These are phyloP conservation scores for Gymnocypris eckloni DNA, from an alignment of 2,797 vertebrate genomes.

Conservation along the genomic window DNA sequence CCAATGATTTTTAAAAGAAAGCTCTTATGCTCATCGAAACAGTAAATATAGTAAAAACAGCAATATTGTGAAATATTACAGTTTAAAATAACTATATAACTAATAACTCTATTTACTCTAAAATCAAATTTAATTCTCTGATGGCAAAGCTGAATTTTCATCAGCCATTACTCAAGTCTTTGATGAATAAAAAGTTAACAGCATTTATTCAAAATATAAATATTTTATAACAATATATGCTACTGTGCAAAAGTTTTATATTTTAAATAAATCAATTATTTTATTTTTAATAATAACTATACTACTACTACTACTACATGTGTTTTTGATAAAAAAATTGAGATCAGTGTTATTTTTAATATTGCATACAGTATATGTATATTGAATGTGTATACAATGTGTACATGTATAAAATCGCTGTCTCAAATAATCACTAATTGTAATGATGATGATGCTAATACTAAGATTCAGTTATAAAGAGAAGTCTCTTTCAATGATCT, in stretches of 20 bases:
- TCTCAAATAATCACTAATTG: neutral
- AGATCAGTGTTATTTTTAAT: too few species aligned
- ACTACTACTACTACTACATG: too few species aligned
- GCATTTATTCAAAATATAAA: neutral
- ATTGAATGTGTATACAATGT: neutral
- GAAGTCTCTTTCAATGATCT: neutral
- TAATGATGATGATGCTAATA: neutral
- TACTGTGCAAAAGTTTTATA: too few species aligned
- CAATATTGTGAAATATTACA: neutral
- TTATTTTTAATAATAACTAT: too few species aligned
- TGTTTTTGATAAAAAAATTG: too few species aligned
- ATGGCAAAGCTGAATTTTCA: neutral
- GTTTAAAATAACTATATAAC: neutral
- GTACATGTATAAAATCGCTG: neutral
- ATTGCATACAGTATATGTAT: too few species aligned
- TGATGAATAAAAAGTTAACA: neutral
- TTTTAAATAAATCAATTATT: too few species aligned
- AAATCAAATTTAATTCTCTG: neutral
- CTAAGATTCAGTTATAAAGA: neutral
- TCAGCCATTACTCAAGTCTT: neutral
- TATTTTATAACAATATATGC: neutral
- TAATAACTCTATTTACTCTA: neutral
- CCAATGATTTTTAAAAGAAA: neutral
- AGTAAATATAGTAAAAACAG: neutral
- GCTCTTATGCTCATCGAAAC: neutral